Evolutionary conservation across 2,113 vertebrate genomes (phyloP), one percentile per base, ranked within the genome.

Genomic region (Bettongia penicillata): DNA sequence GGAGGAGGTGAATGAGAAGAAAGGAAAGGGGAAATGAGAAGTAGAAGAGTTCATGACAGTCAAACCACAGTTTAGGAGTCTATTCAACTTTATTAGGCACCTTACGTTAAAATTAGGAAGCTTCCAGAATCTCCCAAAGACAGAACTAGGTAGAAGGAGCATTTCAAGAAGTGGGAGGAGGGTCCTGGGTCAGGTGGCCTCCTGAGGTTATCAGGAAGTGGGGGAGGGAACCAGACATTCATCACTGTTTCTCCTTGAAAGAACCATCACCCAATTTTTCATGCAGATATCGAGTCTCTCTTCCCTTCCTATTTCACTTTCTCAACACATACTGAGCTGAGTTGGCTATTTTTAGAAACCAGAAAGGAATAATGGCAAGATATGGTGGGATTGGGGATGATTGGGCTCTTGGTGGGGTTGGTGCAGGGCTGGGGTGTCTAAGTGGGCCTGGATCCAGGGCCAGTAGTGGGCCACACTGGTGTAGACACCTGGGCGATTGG

Each of bases 401-500:
- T 37, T 43, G 68, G 68, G 19, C 19, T 43, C 68, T 23, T 84
- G 68, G 68, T n/a, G 19, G 68, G 50, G 47, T 25, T 7, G 25
- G 8, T 19, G 90, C 24, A 49, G 90, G 48, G 48, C 49, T 49
- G 24, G 25, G 8, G 48, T 48, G 91, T 51, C 48, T 51, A 98
- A 77, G 49, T 22, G 91, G 48, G 95, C 95, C 93, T 50, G 89
- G 28, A 99, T 98, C 99, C 99, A 99, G 12, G 61, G 77, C 24
- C 99, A 98, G 49, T 99, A 98, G 3, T 98, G 92, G 23, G 98
- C 98, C 47, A 99, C 97, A 25, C 98, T 97, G 94, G 98, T 99
- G 94, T 99, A 99, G 90, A 99, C 99, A 0, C 99, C 99, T 0
- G 99, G 99, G 92, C 98, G 98, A 95, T 98, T 99, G 84, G 68